Evolutionary conservation across 2,113 vertebrate species (phyloP).

Genomic region (Otus sunia): DNA sequence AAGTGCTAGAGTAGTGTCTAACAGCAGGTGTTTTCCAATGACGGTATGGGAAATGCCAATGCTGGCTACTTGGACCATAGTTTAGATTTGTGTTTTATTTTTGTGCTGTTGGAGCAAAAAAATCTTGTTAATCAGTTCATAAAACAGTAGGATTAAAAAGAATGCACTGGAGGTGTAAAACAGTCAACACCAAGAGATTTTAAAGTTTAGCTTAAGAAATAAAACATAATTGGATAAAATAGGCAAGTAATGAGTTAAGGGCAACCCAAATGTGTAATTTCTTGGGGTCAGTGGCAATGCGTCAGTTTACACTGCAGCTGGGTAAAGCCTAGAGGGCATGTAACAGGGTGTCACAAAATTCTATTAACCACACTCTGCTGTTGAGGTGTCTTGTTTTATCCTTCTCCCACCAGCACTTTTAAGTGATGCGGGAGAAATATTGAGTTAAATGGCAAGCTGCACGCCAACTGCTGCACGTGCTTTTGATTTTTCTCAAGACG

Average conservation of each 20-base stretch:
- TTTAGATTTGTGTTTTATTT: background rate
- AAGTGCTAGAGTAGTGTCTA: conserved; percentile 17
- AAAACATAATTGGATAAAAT: conserved; percentile 5
- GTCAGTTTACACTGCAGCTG: background rate
- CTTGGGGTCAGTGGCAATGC: background rate
- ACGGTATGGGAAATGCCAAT: background rate
- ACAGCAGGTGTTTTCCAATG: background rate
- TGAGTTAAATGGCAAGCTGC: background rate
- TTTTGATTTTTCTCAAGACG: background rate
- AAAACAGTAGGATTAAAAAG: background rate
- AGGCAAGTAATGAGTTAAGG: background rate
- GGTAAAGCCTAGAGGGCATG: background rate
- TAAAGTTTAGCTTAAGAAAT: conserved; percentile 21
- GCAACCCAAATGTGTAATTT: background rate
- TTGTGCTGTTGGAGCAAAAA: background rate
- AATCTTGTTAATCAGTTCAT: conserved; percentile 13
- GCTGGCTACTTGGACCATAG: background rate
- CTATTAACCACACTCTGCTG: background rate
- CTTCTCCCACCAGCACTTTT: background rate
- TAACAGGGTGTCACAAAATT: background rate
- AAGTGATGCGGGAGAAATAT: background rate
- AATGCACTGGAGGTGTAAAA: background rate
- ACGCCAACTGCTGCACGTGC: background rate
- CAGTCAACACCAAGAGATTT: background rate
- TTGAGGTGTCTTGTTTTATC: background rate